Evolutionary conservation across 2,113 vertebrate genomes (phyloP), one percentile per base, ranked within the genome.

Genomic region (Psilopsiagon aurifrons): DNA sequence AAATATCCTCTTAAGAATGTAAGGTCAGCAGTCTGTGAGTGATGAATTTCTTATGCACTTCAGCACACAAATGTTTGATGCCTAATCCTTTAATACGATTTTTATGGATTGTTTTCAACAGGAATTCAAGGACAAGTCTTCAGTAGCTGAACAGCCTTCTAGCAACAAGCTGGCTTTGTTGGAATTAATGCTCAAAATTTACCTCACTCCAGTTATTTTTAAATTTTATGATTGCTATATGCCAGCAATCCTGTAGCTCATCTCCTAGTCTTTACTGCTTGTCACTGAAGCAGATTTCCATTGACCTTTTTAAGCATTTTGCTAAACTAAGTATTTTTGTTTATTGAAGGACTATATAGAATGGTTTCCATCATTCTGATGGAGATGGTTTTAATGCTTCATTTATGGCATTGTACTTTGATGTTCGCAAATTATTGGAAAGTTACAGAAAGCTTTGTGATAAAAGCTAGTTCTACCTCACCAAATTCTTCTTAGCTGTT

Each of bases 61-160:
- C 95, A 97, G 88, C 94, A 94, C 86, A 78, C 79, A 79, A 95
- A 83, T 74, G 81, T 90, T 96, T 78, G 93, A 90, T 95, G 92
- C 76, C 69, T 96, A 96, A 97, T 97, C 95, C 94, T 93, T 97
- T 97, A 97, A 97, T 96, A 95, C 96, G 93, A 97, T 95, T 97
- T 98, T 97, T 94, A 95, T 96, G 95, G 95, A 94, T 93, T 91
- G 79, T 94, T 97, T 97, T 96, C 95, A 96, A 82, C 84, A 92
- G 76, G 82, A 92, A 80, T 89, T 76, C 84, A 73, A 92, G 68
- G 83, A 84, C 82, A 91, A 46, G 46, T 67, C 64, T 94, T 78
- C 64, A 83, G 83, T 83, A 93, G 90, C 73, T 77, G 86, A 95
- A 59, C 52, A 84, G 70, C 55, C 79, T 96, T 91, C 39, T 92